Evolutionary conservation across 2,797 vertebrate species (phyloP).

Genomic region (Dipus sagitta): DNA sequence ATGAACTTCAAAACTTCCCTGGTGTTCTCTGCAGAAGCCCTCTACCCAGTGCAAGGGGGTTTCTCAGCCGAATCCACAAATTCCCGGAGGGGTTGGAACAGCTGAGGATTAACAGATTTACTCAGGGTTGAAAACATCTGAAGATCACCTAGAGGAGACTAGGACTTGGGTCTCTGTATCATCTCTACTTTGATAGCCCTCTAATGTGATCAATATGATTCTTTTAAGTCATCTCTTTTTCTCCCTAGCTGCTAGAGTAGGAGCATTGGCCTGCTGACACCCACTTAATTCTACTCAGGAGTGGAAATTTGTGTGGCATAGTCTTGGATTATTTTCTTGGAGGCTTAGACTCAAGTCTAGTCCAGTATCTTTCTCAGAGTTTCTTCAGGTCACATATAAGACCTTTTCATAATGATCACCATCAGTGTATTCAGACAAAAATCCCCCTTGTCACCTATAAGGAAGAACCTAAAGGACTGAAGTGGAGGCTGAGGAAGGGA

Average conservation of each 20-base stretch:
- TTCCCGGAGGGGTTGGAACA: no score
- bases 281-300: not conserved
- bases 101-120: no score
- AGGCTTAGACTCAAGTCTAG: not conserved
- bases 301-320: not conserved
- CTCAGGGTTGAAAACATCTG: not conserved
- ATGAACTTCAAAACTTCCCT: no score
- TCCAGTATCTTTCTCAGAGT: not conserved
- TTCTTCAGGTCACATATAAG: not conserved
- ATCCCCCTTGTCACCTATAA: not conserved
- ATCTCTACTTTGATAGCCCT: not conserved
- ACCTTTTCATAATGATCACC: not conserved
- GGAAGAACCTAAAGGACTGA: not conserved
- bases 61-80: no score
- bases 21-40: no score
- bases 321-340: not conserved
- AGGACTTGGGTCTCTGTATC: constrained; percentile 6
- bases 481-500: not conserved
- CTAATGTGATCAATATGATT: not conserved
- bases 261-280: not conserved
- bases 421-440: not conserved
- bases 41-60: no score
- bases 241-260: not conserved
- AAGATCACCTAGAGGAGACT: not conserved
- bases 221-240: not conserved